phyloP scores from a whole-genome alignment of 2,888 invertebrate genomes.

The Geophilus truncorum region DNA sequence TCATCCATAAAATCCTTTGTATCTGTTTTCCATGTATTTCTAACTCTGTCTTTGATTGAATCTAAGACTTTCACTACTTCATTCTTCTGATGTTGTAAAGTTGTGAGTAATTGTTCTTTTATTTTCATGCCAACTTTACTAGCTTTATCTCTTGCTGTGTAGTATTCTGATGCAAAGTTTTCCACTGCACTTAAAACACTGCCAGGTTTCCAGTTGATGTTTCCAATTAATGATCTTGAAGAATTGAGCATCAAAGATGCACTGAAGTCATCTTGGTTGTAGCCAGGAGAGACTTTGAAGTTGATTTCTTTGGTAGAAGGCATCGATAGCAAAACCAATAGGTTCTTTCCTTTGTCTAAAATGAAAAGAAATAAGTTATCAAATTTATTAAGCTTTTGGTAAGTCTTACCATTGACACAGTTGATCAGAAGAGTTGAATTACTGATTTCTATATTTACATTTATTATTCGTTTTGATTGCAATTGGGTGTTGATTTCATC shows the following conservation, averaged over 20 bases:
- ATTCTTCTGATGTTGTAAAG: not conserved
- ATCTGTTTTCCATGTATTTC: not conserved
- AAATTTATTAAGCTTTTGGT: no score
- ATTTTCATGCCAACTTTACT: not conserved
- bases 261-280: not conserved
- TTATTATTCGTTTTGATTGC: not conserved
- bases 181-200: not conserved
- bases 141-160: not conserved
- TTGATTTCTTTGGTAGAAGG: not conserved
- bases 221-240: not conserved
- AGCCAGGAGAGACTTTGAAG: not conserved
- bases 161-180: not conserved
- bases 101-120: not conserved
- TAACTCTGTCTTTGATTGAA: not conserved
- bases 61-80: not conserved
- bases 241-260: not conserved
- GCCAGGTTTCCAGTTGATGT: not conserved
- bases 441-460: not conserved
- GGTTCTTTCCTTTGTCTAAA: not conserved
- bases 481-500: not conserved
- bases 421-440: not conserved
- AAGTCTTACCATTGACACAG: not conserved
- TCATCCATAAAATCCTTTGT: not conserved
- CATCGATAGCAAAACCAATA: not conserved
- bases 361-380: no score